Percentiles rank a stretch among this genome's conserved stretches.
These are phyloP conservation scores for Xenentodon cancila DNA, from an alignment of 2,797 vertebrate genomes.

Conservation along the genomic window DNA sequence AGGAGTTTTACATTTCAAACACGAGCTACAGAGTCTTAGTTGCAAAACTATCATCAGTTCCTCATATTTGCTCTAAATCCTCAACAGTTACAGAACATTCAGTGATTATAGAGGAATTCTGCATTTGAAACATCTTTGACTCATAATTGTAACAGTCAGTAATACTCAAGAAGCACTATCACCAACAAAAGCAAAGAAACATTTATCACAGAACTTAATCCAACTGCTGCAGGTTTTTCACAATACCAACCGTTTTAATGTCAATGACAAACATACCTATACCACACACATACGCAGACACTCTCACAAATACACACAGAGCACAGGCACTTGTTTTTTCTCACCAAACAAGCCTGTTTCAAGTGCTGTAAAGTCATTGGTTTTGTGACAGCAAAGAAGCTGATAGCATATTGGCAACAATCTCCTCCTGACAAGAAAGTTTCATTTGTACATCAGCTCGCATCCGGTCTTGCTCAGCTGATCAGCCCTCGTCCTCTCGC, in stretches of 20 bases:
- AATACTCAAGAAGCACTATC: conserved; percentile 57
- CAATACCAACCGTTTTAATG: conserved; percentile 44
- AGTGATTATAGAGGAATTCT: conserved; percentile 49
- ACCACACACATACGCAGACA: conserved; percentile 40
- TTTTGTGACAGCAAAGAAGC: conserved; percentile 57
- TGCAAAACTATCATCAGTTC: conserved; percentile 29
- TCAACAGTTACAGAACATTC: conserved; percentile 58
- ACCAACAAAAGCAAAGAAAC: conserved; percentile 57
- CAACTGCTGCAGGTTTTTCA: conserved; percentile 36
- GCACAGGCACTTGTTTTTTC: conserved; percentile 76
- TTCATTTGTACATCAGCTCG: conserved; percentile 23
- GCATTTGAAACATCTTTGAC: conserved; percentile 45
- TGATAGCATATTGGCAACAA: conserved; percentile 41
- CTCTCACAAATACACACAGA: conserved; percentile 58
- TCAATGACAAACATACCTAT: conserved; percentile 48
- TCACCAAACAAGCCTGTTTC: conserved; percentile 74
- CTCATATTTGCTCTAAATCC: conserved; percentile 45
- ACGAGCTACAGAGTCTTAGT: conserved; percentile 39
- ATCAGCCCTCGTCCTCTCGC: conserved; percentile 94
- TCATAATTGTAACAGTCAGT: conserved; percentile 67
- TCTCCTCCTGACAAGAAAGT: conserved; percentile 34
- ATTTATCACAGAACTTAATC: conserved; percentile 46
- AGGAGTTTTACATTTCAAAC: conserved; percentile 39
- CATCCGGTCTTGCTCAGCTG: background rate
- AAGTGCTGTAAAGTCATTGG: conserved; percentile 72